These are phyloP conservation scores for Petrocephalus schoutedeni DNA, from an alignment of 2,797 vertebrate species.

Conservation along the genomic window DNA sequence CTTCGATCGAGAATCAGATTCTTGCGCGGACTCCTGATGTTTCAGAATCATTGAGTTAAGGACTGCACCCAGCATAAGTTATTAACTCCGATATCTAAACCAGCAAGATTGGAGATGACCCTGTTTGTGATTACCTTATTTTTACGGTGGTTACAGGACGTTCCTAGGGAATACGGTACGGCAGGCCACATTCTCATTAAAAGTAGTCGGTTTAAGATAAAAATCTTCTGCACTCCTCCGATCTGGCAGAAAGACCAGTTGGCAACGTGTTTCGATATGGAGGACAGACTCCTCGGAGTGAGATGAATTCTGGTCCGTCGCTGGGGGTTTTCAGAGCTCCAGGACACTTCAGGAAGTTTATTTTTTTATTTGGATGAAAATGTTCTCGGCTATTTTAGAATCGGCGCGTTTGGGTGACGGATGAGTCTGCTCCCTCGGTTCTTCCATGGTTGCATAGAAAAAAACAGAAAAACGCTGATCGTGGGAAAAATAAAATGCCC, in stretches of 20 bases:
- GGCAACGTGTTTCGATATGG: neutral
- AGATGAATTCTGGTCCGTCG: neutral
- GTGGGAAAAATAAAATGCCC: neutral
- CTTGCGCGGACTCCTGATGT: neutral
- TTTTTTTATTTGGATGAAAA: neutral
- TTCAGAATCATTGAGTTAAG: neutral
- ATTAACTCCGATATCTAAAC: neutral
- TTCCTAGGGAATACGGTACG: neutral
- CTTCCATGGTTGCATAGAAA: neutral
- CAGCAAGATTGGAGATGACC: neutral
- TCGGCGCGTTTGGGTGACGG: neutral
- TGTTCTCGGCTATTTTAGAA: neutral
- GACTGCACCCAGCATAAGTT: neutral
- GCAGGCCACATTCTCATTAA: neutral
- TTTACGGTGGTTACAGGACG: neutral
- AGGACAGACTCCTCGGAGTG: neutral
- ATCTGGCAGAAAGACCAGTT: neutral
- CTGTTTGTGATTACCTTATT: neutral
- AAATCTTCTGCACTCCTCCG: neutral
- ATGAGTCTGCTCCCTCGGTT: neutral
- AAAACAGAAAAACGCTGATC: neutral
- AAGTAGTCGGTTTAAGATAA: neutral
- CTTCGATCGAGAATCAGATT: neutral
- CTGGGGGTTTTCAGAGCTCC: neutral
- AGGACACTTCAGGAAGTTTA: neutral